Evolutionary conservation across 2,113 vertebrate species (phyloP), one percentile per base, ranked within the genome.

Genomic region (Platichthys flesus): DNA sequence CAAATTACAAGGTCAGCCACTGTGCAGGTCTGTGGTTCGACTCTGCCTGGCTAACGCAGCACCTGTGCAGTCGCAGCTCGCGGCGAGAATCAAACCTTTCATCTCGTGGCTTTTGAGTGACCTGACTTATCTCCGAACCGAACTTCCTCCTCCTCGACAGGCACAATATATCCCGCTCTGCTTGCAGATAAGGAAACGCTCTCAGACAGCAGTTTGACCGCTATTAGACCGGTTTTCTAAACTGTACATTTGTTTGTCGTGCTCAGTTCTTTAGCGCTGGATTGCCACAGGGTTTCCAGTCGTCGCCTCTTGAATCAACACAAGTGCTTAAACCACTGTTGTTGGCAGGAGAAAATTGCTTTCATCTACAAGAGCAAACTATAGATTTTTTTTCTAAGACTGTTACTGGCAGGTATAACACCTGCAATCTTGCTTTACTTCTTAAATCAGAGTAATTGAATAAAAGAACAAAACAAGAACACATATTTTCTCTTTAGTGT

Each of bases 301-400:
- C 89, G 77, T 67, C 72, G 79, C 79, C 87, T 78, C 74, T 88
- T 82, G 85, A 94, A 90, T 91, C 91, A 89, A 91, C 90, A 89
- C 77, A 78, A 83, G 78, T 82, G 83, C 89, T 85, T 81, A 80
- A 31, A 70, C 64, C 37, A 66, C 66, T 81, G 67, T 85, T 86
- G 83, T 71, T 16, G 63, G 78, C 72, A 85, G 58, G 83, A 74
- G 82, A 82, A 90, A 92, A 90, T 88, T 88, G 85, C 80, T 91
- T 91, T 94, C 72, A 90, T 92, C 92, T 90, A 92, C 67, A 75
- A 80, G 45, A 87, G 77, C 71, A 85, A 89, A 89, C 75, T 90
- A 92, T 86, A 61, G 89, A 89, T 56, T 54, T 90, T 90, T 92
- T 85, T 85, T 67, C 60, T 45, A 47, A 78, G 49, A 78, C 40